These are phyloP conservation scores for Camponotus pennsylvanicus DNA, from an alignment of 1,140 invertebrate species.

Conservation along the genomic window DNA sequence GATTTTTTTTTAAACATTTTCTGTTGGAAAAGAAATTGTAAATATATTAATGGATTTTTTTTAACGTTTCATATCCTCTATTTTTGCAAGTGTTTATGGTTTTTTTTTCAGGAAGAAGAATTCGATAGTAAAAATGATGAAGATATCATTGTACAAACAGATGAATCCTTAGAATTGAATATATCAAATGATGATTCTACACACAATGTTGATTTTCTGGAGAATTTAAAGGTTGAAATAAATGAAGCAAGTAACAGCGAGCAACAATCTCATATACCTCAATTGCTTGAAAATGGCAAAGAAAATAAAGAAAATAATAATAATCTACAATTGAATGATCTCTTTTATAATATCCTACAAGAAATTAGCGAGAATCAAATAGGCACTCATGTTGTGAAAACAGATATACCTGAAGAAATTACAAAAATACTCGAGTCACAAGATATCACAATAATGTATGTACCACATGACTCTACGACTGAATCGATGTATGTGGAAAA, in stretches of 20 bases:
- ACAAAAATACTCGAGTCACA: constrained; percentile 58
- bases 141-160: background rate
- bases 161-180: constrained; percentile 17
- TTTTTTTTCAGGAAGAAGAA: constrained; percentile 49
- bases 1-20: too few species aligned
- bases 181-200: background rate
- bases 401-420: constrained; percentile 62
- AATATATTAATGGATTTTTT: too few species aligned
- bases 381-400: constrained; percentile 37
- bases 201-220: background rate
- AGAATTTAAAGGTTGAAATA: background rate
- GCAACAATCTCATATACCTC: constrained; percentile 23
- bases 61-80: too few species aligned
- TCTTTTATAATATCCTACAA: constrained; percentile 14
- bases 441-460: constrained; percentile 73
- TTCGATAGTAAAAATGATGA: constrained; percentile 6
- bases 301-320: constrained; percentile 1
- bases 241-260: background rate
- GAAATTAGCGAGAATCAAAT: background rate
- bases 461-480: constrained; percentile 56
- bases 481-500: constrained; percentile 25
- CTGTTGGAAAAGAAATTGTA: too few species aligned
- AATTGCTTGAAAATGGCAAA: constrained; percentile 15
- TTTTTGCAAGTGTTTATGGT: constrained; percentile 13
- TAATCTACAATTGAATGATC: constrained; percentile 8